phyloP scores from a whole-genome alignment of 2,113 vertebrate species.

The Colius striatus region DNA sequence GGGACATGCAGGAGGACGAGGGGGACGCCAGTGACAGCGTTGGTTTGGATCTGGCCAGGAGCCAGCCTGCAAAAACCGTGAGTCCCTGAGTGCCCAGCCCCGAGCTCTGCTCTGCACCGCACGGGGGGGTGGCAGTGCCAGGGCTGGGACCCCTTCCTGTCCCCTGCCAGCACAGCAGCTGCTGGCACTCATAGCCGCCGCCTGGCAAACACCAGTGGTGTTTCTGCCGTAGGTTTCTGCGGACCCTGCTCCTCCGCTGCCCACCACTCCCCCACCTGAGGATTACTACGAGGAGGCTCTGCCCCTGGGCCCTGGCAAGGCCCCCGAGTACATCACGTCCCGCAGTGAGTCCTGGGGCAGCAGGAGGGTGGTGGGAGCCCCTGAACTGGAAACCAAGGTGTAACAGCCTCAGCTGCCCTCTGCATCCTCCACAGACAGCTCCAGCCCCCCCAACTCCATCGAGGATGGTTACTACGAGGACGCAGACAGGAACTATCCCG shows the following conservation, averaged over 20 bases:
- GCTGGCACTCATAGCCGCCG: not conserved
- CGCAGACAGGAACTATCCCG: conserved; percentile 92
- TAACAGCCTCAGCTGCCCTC: not conserved
- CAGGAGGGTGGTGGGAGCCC: not conserved
- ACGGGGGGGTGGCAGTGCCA: fast-evolving
- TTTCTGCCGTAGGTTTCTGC: conserved; percentile 72
- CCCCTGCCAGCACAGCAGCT: not conserved
- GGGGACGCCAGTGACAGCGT: conserved; percentile 74
- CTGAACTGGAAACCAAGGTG: not conserved
- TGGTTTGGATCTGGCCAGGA: conserved; percentile 56
- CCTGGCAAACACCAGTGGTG: not conserved
- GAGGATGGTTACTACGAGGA: conserved; percentile 96
- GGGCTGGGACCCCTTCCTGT: not conserved
- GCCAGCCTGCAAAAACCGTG: conserved; percentile 54
- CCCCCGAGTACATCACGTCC: conserved; percentile 91
- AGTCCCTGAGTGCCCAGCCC: not conserved
- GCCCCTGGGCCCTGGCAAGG: conserved; percentile 89
- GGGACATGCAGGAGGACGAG: conserved; percentile 87
- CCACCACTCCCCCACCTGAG: conserved; percentile 90
- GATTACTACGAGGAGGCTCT: conserved; percentile 98
- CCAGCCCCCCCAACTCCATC: conserved; percentile 89
- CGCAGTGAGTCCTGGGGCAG: conserved; percentile 78
- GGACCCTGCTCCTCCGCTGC: conserved; percentile 88
- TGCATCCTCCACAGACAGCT: conserved; percentile 80
- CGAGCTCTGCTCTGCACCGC: not conserved